Conservation (phyloP, 2,888 invertebrate species). For the Achlya flavicornis region DNA sequence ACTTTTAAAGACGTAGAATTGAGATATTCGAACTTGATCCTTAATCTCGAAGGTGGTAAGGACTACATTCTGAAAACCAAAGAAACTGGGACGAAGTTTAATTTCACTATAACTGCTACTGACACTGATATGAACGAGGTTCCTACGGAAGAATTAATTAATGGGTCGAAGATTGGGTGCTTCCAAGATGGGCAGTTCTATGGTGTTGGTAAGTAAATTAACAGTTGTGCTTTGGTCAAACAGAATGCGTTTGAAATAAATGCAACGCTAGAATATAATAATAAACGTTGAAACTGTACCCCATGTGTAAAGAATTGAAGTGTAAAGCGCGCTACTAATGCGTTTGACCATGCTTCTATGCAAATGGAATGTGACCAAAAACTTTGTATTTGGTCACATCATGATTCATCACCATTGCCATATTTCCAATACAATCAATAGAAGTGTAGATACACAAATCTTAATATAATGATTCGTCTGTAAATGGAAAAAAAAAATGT, state of each 20-base stretch:
- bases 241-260: too few relatives aligned
- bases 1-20: conserved; percentile 68
- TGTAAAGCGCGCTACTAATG: too few relatives aligned
- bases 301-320: too few relatives aligned
- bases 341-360: not conserved
- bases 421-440: too few relatives aligned
- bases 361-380: not conserved
- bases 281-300: too few relatives aligned
- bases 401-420: too few relatives aligned
- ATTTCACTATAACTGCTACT: conserved; percentile 71
- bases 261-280: too few relatives aligned
- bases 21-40: conserved; percentile 68
- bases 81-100: conserved; percentile 77
- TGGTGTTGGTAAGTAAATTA: conserved; percentile 63
- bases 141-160: conserved; percentile 43
- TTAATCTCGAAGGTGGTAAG: conserved; percentile 71
- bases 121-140: conserved; percentile 49
- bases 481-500: not conserved
- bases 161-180: conserved; percentile 61
- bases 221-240: not conserved
- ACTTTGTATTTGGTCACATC: too few relatives aligned
- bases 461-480: too few relatives aligned
- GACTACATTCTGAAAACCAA: conserved; percentile 76
- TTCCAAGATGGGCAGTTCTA: conserved; percentile 68
- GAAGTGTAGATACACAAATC: too few relatives aligned